Evolutionary conservation across 1,140 invertebrate genomes (phyloP), one percentile per base, ranked within the genome.

Genomic region (Hermatobates lingyangjiaoensis): DNA sequence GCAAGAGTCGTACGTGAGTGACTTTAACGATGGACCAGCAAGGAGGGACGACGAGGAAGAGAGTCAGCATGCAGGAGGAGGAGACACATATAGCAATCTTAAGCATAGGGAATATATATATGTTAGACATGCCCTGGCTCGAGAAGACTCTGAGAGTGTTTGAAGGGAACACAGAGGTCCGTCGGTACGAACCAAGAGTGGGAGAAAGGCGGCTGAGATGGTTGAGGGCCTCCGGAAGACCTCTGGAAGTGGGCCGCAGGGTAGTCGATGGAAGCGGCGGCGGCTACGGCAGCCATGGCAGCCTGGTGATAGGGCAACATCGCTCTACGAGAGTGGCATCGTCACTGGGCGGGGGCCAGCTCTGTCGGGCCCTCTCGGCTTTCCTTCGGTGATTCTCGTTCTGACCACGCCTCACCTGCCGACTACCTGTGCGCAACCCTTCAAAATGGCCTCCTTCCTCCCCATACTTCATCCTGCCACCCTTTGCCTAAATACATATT

Each of bases 151-250:
- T 73, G 71, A 70, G 70, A 73, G 73, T 79, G 77, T 76, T 80
- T 84, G 72, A 81, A 82, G 80, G 76, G 69, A 64, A 80, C 79
- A 80, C 82, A 86, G 68, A 86, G 76, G 75, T 87, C 82, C 75
- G 82, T 80, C 74, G 83, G 83, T 80, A 87, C 83, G 75, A 87
- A 86, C 84, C 84, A 88, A 71, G 83, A 87, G 75, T 87, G 84
- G 63, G 81, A 82, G 74, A 87, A 88, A 65, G 62, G 65, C 66
- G 52, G 63, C 71, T 70, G 69, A 61, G 68, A 66, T 46, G 83
- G 74, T 56, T 78, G 81, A n/a, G n/a, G 7, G 30, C 7, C 30
- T 7, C 7, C 30, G 4, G 39, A 18, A 42, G 39, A 4, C 54
- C 78, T 71, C 61, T 84, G 81, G 67, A 84, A 83, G 57, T 71